A percentile compares a stretch with the other conserved stretches of the same genome.
Conservation (phyloP, 2,797 vertebrate genomes). For the Cichlasoma orientale region DNA sequence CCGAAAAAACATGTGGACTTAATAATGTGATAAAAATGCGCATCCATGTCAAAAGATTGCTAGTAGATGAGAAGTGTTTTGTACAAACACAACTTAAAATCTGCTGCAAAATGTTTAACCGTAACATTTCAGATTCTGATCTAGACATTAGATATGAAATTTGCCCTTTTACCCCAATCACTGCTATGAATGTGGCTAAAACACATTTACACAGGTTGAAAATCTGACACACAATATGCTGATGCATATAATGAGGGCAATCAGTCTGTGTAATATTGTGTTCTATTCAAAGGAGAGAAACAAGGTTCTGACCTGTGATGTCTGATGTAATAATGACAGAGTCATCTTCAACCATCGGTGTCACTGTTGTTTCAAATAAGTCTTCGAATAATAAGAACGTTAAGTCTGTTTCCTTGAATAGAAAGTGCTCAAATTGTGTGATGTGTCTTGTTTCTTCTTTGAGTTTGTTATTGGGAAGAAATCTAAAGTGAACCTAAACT, state of each 20-base stretch:
- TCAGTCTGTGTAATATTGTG: conserved; percentile 9
- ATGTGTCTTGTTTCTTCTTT: not conserved
- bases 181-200: conserved; percentile 10
- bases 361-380: conserved; percentile 9
- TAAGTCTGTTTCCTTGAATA: conserved; percentile 6
- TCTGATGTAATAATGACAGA: conserved; percentile 12
- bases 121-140: not conserved
- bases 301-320: conserved; percentile 20
- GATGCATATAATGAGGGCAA: conserved; percentile 26
- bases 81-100: not conserved
- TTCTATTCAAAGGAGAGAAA: conserved; percentile 9
- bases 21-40: not conserved
- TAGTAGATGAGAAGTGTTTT: conserved; percentile 17
- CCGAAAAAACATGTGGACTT: not conserved
- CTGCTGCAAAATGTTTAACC: not conserved
- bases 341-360: conserved; percentile 21
- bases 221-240: conserved; percentile 20
- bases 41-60: not conserved
- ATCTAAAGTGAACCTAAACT: conserved; percentile 1
- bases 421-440: not conserved
- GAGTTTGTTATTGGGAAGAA: conserved; percentile 5
- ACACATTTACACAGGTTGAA: conserved; percentile 5
- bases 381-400: not conserved
- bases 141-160: not conserved
- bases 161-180: not conserved